These are phyloP conservation scores for Drosophila ogumai DNA, from an alignment of 1,140 invertebrate species.

Conservation along the genomic window DNA sequence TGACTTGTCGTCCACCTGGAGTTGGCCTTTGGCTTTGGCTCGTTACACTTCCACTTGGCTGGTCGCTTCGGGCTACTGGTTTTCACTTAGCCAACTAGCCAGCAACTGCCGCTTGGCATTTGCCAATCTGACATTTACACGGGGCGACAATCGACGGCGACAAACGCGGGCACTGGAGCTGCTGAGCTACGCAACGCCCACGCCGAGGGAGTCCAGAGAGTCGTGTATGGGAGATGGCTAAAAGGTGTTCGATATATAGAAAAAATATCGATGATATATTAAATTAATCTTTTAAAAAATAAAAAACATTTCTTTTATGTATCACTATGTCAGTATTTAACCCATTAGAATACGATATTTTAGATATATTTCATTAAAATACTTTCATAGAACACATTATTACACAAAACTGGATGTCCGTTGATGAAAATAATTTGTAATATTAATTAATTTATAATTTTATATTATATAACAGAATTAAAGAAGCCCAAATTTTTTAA, in stretches of 20 bases:
- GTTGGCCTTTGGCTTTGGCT: constrained; percentile 69
- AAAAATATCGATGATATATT: not conserved
- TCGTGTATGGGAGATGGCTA: not conserved
- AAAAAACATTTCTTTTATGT: too few species aligned
- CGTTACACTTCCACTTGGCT: constrained; percentile 72
- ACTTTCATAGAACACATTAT: too few species aligned
- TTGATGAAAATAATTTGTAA: too few species aligned
- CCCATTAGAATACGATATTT: too few species aligned
- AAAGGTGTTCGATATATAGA: not conserved
- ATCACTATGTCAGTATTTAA: too few species aligned
- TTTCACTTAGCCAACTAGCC: constrained; percentile 46
- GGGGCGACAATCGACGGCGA: constrained; percentile 64
- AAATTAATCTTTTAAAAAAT: too few species aligned
- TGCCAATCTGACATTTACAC: constrained; percentile 73
- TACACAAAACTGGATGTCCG: too few species aligned
- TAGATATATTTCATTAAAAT: too few species aligned
- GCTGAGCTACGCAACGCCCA: constrained; percentile 78
- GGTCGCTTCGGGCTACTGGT: constrained; percentile 70
- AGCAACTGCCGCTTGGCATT: constrained; percentile 50
- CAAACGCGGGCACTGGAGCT: constrained; percentile 59
- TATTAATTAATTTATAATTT: too few species aligned
- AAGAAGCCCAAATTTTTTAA: too few species aligned
- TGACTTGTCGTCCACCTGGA: constrained; percentile 68
- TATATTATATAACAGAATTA: too few species aligned
- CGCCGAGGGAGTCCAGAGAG: constrained; percentile 24